A percentile compares a stretch with the other conserved stretches of the same genome.
These are phyloP conservation scores for Dipodomys ordii DNA, from an alignment of 2,113 vertebrate species.

Conservation along the genomic window DNA sequence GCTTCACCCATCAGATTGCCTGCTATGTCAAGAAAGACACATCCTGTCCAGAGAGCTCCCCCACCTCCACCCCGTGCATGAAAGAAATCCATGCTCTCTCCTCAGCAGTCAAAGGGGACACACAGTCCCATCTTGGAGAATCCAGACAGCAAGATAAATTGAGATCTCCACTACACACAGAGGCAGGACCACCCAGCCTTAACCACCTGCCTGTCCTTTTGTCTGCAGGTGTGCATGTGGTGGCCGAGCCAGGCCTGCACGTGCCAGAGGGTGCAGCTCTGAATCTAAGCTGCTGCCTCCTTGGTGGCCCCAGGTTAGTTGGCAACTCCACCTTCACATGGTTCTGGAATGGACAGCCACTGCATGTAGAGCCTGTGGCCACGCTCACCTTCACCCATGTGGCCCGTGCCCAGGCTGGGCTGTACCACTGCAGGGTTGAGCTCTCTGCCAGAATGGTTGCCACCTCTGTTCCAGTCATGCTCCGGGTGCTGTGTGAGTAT, in stretches of 20 bases:
- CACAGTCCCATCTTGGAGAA: not conserved
- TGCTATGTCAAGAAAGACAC: not conserved
- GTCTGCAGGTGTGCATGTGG: constrained; percentile 76
- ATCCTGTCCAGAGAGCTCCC: no score
- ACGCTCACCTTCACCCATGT: constrained; percentile 61
- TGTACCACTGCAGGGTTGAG: constrained; percentile 82
- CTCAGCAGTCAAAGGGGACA: not conserved
- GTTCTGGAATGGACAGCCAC: constrained; percentile 83
- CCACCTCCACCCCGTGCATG: not conserved
- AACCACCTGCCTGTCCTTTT: not conserved
- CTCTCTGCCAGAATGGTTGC: constrained; percentile 36
- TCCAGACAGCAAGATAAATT: not conserved
- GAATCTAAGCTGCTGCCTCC: constrained; percentile 82
- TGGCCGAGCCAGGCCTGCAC: constrained; percentile 78
- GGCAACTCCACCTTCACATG: constrained; percentile 82
- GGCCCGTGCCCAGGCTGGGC: constrained; percentile 79
- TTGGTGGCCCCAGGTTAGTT: not conserved
- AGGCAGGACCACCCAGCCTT: not conserved
- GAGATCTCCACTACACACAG: not conserved
- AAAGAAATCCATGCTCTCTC: not conserved
- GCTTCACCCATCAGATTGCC: not conserved
- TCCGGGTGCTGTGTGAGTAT: constrained; percentile 87
- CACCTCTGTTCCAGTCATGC: constrained; percentile 64
- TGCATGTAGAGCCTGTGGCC: not conserved
- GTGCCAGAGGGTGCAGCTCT: constrained; percentile 76